These are phyloP conservation scores for Merluccius polli DNA, from an alignment of 2,797 vertebrate genomes.

Conservation along the genomic window DNA sequence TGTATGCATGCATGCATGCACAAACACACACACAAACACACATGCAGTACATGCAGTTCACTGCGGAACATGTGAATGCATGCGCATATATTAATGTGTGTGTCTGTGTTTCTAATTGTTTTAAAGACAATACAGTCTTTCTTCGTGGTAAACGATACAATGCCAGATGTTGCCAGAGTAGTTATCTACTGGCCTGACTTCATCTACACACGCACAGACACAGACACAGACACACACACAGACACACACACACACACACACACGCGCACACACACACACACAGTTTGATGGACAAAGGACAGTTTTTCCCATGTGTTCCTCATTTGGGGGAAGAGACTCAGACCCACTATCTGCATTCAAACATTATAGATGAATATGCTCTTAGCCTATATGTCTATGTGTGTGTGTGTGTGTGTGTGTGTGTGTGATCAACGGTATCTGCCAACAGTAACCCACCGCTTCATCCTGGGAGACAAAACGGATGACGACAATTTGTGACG, in stretches of 20 bases:
- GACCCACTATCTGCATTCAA: conserved; percentile 61
- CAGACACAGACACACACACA: conserved; percentile 25
- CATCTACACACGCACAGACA: conserved; percentile 22
- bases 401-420: conserved; percentile 6
- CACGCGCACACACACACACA: conserved; percentile 10
- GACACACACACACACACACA: conserved; percentile 21
- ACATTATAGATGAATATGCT: conserved; percentile 49
- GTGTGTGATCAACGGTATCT: not conserved
- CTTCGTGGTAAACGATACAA: conserved; percentile 63
- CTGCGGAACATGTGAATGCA: not conserved
- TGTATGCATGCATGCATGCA: not conserved
- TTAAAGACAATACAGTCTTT: conserved; percentile 75
- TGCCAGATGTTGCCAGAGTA: conserved; percentile 70
- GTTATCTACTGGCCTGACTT: conserved; percentile 52
- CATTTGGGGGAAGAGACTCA: conserved; percentile 68
- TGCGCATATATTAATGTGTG: not conserved
- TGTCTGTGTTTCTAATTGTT: conserved; percentile 50
- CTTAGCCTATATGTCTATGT: conserved; percentile 48
- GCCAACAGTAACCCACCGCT: not conserved
- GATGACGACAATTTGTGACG: not conserved
- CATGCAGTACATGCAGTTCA: not conserved
- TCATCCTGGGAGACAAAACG: not conserved
- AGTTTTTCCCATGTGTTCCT: conserved; percentile 67
- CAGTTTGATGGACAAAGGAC: conserved; percentile 12
- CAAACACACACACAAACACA: not conserved